phyloP scores from a whole-genome alignment of 2,888 invertebrate genomes.

The Leptinotarsa tumamoca region DNA sequence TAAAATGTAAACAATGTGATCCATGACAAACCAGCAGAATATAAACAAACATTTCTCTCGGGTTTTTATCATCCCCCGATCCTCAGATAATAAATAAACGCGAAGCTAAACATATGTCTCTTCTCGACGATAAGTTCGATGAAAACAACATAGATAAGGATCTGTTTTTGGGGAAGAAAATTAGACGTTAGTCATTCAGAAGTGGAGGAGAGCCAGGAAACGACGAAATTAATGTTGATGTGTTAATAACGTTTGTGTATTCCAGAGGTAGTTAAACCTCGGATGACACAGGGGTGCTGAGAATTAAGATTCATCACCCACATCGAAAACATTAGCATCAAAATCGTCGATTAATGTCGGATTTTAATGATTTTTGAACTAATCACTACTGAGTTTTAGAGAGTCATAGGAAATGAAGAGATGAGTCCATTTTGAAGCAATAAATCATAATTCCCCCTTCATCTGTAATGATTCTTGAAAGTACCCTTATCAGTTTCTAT shows the following conservation, averaged over 20 bases:
- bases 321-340: too few relatives aligned
- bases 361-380: too few relatives aligned
- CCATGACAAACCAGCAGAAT: slow-evolving; percentile 38
- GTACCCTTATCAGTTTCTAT: too few relatives aligned
- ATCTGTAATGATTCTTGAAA: too few relatives aligned
- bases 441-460: too few relatives aligned
- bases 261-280: neutral
- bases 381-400: too few relatives aligned
- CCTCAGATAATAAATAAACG: slow-evolving; percentile 42
- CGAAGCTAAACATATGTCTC: slow-evolving; percentile 10
- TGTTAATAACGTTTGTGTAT: slow-evolving; percentile 18
- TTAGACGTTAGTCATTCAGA: slow-evolving; percentile 18
- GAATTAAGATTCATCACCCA: neutral
- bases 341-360: too few relatives aligned
- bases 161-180: slow-evolving; percentile 18
- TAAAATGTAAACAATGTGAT: slow-evolving; percentile 44
- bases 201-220: slow-evolving; percentile 9
- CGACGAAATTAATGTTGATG: slow-evolving; percentile 15
- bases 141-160: slow-evolving; percentile 18
- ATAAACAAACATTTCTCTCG: slow-evolving; percentile 37
- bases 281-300: neutral
- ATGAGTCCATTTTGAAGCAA: too few relatives aligned
- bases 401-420: too few relatives aligned
- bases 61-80: slow-evolving; percentile 39
- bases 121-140: slow-evolving; percentile 13